Evolutionary conservation across 2,888 invertebrate species (phyloP).

Genomic region (Rhodophaea formosa): DNA sequence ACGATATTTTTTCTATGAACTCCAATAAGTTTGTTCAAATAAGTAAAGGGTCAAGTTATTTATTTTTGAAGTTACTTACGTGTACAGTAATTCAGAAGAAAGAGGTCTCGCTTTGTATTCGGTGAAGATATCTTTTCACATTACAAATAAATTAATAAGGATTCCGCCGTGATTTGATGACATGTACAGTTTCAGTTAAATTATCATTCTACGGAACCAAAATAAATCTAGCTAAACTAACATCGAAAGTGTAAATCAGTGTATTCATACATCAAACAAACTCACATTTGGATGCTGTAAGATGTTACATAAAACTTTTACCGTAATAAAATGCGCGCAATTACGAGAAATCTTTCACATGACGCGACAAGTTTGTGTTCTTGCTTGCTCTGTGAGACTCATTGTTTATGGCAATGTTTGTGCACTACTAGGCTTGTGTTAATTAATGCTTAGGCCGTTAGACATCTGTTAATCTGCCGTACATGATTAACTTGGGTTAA

Average conservation of each 20-base stretch:
- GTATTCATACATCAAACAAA: slow-evolving; percentile 10
- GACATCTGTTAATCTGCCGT: neutral
- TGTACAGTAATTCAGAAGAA: too few relatives aligned
- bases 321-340: slow-evolving; percentile 12
- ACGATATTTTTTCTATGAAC: too few relatives aligned
- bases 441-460: neutral
- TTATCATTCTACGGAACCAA: neutral
- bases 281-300: slow-evolving; percentile 8
- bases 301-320: slow-evolving; percentile 18
- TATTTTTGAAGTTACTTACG: too few relatives aligned
- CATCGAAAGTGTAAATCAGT: neutral
- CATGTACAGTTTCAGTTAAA: too few relatives aligned
- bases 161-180: too few relatives aligned
- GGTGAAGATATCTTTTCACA: too few relatives aligned
- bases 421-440: neutral
- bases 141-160: too few relatives aligned
- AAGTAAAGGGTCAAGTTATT: too few relatives aligned
- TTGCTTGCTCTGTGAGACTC: neutral
- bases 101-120: too few relatives aligned
- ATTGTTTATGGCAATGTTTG: neutral
- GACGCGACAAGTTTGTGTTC: slow-evolving; percentile 13
- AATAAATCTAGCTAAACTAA: neutral
- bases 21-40: too few relatives aligned
- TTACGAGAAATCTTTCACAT: slow-evolving; percentile 16
- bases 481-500: too few relatives aligned